These are phyloP conservation scores for Eupithecia subumbrata DNA, from an alignment of 2,888 invertebrate species.

Conservation along the genomic window DNA sequence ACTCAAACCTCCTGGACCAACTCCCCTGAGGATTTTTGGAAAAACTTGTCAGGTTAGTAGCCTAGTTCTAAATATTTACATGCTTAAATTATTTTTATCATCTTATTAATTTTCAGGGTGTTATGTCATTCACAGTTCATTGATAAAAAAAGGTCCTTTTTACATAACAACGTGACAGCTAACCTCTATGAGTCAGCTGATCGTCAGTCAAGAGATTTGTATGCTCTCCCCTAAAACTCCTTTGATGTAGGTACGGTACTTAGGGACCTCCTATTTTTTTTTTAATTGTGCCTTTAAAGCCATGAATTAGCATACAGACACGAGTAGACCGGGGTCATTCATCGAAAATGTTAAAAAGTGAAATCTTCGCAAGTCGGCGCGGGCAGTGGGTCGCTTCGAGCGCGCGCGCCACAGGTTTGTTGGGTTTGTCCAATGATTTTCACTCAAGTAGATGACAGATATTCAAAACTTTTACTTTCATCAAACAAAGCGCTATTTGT, in stretches of 20 bases:
- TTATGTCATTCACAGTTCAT: constrained; percentile 32
- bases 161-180: constrained; percentile 61
- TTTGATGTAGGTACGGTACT: background rate
- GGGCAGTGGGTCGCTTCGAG: constrained; percentile 73
- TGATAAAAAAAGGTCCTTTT: constrained; percentile 49
- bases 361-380: constrained; percentile 71
- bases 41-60: constrained; percentile 79
- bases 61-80: constrained; percentile 25
- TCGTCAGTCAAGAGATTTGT: constrained; percentile 45
- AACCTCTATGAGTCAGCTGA: constrained; percentile 62
- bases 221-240: constrained; percentile 4
- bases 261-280: background rate
- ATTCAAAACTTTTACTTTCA: constrained; percentile 77
- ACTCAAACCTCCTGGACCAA: constrained; percentile 86
- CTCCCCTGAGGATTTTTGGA: constrained; percentile 82
- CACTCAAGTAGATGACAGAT: constrained; percentile 58
- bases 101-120: constrained; percentile 6
- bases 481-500: constrained; percentile 59
- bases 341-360: constrained; percentile 75
- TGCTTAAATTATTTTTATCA: constrained; percentile 7
- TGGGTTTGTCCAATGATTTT: constrained; percentile 75
- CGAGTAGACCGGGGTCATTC: constrained; percentile 54
- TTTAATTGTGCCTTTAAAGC: background rate
- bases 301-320: constrained; percentile 19
- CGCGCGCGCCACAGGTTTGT: constrained; percentile 71